Evolutionary conservation across 2,113 vertebrate genomes (phyloP), one percentile per base, ranked within the genome.

Genomic region (Coregonus clupeaformis): DNA sequence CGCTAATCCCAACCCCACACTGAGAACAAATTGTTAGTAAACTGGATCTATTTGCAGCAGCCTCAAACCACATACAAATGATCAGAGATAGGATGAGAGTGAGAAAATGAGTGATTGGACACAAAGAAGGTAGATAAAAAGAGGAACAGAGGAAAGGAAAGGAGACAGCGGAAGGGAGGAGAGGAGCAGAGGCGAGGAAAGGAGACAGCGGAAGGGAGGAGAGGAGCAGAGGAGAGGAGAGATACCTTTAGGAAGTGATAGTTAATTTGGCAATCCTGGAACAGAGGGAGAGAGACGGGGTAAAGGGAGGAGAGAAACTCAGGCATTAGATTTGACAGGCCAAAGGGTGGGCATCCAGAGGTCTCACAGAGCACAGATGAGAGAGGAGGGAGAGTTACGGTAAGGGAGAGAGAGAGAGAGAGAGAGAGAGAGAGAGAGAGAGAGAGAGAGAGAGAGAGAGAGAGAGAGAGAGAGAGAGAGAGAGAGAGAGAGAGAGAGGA

Each of bases 181-280:
- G 73, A 16, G 47, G 59, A 68, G 42, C 72, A n/a, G n/a, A n/a
- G n/a, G n/a, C n/a, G n/a, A n/a, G n/a, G n/a, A n/a, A n/a, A n/a
- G n/a, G n/a, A n/a, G n/a, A n/a, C n/a, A n/a, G n/a, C n/a, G n/a
- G n/a, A n/a, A n/a, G n/a, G n/a, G 72, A 63, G 76, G 79, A 85
- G 84, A 88, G 81, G 18, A 59, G 77, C 14, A 66, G 59, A 71
- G 62, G 45, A 74, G 72, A 63, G 75, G 79, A 85, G 84, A 88
- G 81, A 92, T 94, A 94, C 94, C 94, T 95, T 93, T 76, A 93
- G 86, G 86, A 89, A 87, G 91, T 27, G 82, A 87, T 82, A 86
- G 91, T 92, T 91, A 92, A 92, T 91, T 89, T 89, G 92, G 91
- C 90, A 93, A 89, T 89, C 91, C 93, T 94, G 91, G 57, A 24